Percentiles rank a stretch among this genome's conserved stretches.
Conservation (phyloP, 2,888 invertebrate genomes). For the Pollenia angustigena region DNA sequence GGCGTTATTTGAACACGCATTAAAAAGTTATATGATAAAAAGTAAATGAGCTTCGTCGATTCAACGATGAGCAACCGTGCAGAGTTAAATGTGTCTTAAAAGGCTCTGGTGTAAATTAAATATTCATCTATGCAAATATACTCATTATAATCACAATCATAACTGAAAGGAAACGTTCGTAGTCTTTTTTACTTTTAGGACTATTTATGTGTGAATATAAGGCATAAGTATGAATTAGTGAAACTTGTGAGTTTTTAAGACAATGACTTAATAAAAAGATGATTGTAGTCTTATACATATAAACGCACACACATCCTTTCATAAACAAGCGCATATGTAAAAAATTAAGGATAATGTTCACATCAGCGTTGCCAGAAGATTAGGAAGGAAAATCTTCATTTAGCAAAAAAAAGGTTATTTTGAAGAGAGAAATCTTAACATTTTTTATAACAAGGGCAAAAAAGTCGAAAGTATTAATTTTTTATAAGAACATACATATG, state of each 20-base stretch:
- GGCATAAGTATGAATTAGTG: slow-evolving; percentile 54
- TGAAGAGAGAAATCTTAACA: too few relatives aligned
- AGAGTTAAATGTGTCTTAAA: too few relatives aligned
- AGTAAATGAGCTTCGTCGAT: too few relatives aligned
- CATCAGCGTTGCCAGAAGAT: too few relatives aligned
- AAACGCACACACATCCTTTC: background rate
- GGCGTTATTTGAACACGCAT: too few relatives aligned
- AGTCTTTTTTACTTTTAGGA: background rate
- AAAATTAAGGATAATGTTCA: background rate
- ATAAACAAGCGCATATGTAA: background rate
- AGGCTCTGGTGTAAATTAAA: background rate
- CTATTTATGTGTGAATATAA: slow-evolving; percentile 10
- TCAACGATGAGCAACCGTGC: too few relatives aligned
- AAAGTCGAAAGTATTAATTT: too few relatives aligned
- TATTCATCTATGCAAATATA: slow-evolving; percentile 30
- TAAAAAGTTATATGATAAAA: too few relatives aligned
- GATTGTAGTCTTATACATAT: background rate
- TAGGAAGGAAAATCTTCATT: too few relatives aligned
- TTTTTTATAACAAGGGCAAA: too few relatives aligned
- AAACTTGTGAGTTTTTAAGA: slow-evolving; percentile 61
- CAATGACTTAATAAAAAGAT: slow-evolving; percentile 64
- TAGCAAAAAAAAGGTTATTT: too few relatives aligned
- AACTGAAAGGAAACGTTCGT: slow-evolving; percentile 23
- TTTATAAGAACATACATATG: too few relatives aligned
- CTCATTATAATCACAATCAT: slow-evolving; percentile 35